Conservation (phyloP, 1,140 invertebrate species). For the Zophobas morio region DNA sequence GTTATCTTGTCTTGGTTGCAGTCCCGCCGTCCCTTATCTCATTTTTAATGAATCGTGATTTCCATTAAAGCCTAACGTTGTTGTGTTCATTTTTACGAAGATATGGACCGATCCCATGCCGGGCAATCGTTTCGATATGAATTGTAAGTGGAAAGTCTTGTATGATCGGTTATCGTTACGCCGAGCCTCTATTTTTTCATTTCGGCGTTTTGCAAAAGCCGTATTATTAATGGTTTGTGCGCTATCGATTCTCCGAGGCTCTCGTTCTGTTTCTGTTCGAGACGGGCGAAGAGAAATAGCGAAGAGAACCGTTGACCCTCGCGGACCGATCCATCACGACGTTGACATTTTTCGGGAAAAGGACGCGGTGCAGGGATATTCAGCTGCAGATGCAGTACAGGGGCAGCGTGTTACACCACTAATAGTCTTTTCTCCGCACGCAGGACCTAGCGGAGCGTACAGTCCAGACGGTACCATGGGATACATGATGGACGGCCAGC, state of each 20-base stretch:
- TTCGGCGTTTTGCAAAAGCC: slow-evolving; percentile 43
- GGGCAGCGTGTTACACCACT: slow-evolving; percentile 67
- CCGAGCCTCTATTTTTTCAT: slow-evolving; percentile 54
- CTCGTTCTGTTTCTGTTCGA: slow-evolving; percentile 60
- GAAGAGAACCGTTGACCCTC: slow-evolving; percentile 82
- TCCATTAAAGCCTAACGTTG: slow-evolving; percentile 64
- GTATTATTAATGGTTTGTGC: slow-evolving; percentile 57
- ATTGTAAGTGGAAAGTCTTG: slow-evolving; percentile 67
- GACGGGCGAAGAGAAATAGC: slow-evolving; percentile 80
- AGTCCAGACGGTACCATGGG: slow-evolving; percentile 95
- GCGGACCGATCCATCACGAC: slow-evolving; percentile 78
- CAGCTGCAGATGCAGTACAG: slow-evolving; percentile 51
- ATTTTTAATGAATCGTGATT: slow-evolving; percentile 64
- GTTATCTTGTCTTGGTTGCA: slow-evolving; percentile 3
- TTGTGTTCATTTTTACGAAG: slow-evolving; percentile 56
- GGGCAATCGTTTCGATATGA: slow-evolving; percentile 56
- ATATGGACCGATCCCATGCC: slow-evolving; percentile 62
- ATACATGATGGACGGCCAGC: slow-evolving; percentile 97
- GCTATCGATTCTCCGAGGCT: slow-evolving; percentile 59
- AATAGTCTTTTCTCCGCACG: slow-evolving; percentile 90
- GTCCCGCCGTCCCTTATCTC: slow-evolving; percentile 46
- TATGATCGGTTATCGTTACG: slow-evolving; percentile 56
- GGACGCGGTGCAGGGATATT: slow-evolving; percentile 30
- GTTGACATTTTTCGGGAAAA: slow-evolving; percentile 35
- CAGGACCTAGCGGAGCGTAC: slow-evolving; percentile 94